Percentiles rank a stretch among this genome's conserved stretches.
phyloP scores from a whole-genome alignment of 92 coral and sea anemone genomes.

The Porites lobata region DNA sequence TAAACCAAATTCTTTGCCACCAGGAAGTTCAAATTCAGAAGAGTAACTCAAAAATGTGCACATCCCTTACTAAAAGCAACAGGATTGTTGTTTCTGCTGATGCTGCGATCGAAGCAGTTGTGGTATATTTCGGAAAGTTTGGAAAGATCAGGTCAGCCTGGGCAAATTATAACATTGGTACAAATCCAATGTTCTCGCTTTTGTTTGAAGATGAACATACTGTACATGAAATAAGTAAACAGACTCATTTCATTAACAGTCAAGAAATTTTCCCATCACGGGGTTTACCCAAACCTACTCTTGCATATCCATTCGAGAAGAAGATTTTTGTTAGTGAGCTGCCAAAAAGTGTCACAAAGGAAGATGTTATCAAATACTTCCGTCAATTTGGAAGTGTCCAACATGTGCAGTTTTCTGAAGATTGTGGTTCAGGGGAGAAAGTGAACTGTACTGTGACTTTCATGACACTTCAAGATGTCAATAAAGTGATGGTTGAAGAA shows the following conservation, averaged over 20 bases:
- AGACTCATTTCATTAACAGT: constrained; percentile 1
- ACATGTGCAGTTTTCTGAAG: constrained; percentile 15
- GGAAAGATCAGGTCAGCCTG: neutral
- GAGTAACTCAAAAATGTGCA: constrained; percentile 14
- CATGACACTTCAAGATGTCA: neutral
- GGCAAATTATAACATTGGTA: neutral
- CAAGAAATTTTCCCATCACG: constrained; percentile 1
- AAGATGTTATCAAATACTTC: constrained; percentile 46
- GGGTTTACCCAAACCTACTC: neutral
- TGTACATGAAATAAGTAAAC: neutral
- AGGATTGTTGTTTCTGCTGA: constrained; percentile 39
- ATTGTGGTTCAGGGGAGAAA: neutral
- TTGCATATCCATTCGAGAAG: neutral
- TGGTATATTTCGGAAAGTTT: constrained; percentile 57
- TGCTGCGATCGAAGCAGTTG: constrained; percentile 56
- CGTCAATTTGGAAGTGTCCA: constrained; percentile 58
- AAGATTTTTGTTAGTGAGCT: constrained; percentile 47
- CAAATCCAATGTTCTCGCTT: constrained; percentile 1
- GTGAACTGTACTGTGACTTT: constrained; percentile 42
- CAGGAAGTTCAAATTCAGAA: constrained; percentile 27
- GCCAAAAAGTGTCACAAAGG: constrained; percentile 23
- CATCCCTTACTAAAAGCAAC: constrained; percentile 32
- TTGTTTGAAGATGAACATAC: neutral
- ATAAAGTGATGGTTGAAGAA: constrained; percentile 25
- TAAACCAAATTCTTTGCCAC: constrained; percentile 12